A percentile compares a stretch with the other conserved stretches of the same genome.
Conservation (phyloP, 2,888 invertebrate genomes). For the Dynastes hyllus region DNA sequence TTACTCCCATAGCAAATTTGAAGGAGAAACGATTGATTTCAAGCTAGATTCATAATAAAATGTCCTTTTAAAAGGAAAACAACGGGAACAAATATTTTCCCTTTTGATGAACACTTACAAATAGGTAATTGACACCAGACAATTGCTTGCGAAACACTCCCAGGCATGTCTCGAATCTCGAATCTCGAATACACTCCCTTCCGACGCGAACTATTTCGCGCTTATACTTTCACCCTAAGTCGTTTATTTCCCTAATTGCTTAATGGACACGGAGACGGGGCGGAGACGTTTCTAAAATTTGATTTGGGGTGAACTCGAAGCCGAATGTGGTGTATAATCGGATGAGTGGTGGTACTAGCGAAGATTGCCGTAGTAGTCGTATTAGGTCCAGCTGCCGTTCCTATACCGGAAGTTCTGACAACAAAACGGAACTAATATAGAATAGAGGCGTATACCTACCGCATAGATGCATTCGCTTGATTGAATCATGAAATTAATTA, state of each 20-base stretch:
- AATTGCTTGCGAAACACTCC: too few species aligned
- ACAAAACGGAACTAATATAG: constrained; percentile 32
- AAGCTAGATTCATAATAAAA: too few species aligned
- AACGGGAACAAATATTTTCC: too few species aligned
- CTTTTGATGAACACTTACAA: too few species aligned
- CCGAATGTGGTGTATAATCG: constrained; percentile 24
- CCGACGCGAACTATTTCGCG: not conserved
- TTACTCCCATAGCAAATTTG: too few species aligned
- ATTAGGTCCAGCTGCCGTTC: constrained; percentile 17
- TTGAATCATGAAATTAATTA: constrained; percentile 33
- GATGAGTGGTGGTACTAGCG: constrained; percentile 20
- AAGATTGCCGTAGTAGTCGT: not conserved
- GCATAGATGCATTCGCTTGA: constrained; percentile 8
- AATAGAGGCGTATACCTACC: constrained; percentile 2
- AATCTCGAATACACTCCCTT: too few species aligned
- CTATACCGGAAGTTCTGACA: constrained; percentile 30
- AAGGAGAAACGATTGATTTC: too few species aligned
- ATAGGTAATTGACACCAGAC: too few species aligned
- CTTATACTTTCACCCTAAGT: constrained; percentile 34
- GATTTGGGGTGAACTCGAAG: constrained; percentile 26
- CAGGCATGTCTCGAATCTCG: too few species aligned
- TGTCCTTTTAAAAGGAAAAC: too few species aligned
- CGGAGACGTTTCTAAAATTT: constrained; percentile 33
- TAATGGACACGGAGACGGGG: constrained; percentile 31
- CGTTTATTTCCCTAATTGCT: constrained; percentile 37